Base-by-base conservation (phyloP, 2,113 vertebrate species). In the Poecile atricapillus region DNA sequence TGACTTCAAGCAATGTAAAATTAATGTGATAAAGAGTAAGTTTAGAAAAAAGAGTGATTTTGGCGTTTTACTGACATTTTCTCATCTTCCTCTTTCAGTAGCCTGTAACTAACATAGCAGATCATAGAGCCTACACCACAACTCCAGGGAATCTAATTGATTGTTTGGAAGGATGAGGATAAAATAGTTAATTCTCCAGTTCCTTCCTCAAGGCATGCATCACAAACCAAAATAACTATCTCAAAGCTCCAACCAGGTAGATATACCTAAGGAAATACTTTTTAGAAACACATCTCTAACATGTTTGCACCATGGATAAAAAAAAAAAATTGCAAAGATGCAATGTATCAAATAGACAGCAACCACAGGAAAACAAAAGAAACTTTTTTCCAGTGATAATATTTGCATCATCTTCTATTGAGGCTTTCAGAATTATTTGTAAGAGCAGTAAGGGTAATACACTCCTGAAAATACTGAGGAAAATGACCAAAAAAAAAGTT, bases 251-350 rank as follows among this genome's bases (percentile, higher is more conserved):
- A 68, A 24, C 43, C 44, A 39, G 10, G 30, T 3, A 78, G 53
- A 68, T 27, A 24, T 55, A 58, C 6, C 17, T 8, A 49, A 49
- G 50, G 63, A 71, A 93, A 55, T 15, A 84, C 13, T 65, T 58
- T 62, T 17, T 35, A 77, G 31, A 31, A 58, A 67, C 28, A 41
- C n/a, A 52, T 21, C 41, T 47, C 25, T 27, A 28, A 33, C 0
- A 0, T 59, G 33, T n/a, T 59, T 74, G 28, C 13, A 64, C 13
- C 24, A 37, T 2, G 15, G 6, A 17, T 13, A 9, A 68, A 11
- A 67, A 39, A 67, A 39, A n/a, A 39, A 35, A 27, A 4, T 11
- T 63, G 33, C 30, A 60, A 81, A 62, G 39, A 59, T 18, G 23
- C 25, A 83, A 50, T 7, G 7, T 13, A 64, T 56, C 55, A 73